phyloP scores from a whole-genome alignment of 2,113 vertebrate genomes.

The Seriola rivoliana region DNA sequence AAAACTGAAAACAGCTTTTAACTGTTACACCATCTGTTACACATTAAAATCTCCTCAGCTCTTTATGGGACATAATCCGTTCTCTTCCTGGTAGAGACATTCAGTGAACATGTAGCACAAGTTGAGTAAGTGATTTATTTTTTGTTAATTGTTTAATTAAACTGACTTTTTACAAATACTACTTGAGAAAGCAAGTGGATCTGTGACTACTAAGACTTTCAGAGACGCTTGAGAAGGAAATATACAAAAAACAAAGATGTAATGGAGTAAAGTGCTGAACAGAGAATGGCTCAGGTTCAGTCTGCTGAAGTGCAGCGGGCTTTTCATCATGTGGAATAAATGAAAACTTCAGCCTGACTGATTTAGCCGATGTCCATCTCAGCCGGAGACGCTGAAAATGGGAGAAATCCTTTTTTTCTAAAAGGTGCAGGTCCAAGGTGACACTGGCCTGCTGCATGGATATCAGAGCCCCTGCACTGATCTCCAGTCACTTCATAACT shows the following conservation, averaged over 20 bases:
- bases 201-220: background rate
- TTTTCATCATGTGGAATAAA: conserved; percentile 3
- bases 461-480: conserved; percentile 11
- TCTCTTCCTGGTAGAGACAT: no score
- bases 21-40: no score
- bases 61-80: no score
- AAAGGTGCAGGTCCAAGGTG: conserved; percentile 46
- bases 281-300: background rate
- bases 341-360: conserved; percentile 2
- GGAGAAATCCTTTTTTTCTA: background rate
- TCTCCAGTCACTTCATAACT: conserved; percentile 26
- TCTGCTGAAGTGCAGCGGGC: background rate
- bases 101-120: no score
- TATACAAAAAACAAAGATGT: background rate
- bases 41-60: no score
- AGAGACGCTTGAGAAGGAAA: background rate
- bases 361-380: background rate
- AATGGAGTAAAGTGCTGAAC: background rate
- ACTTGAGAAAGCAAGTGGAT: no score
- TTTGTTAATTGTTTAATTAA: no score
- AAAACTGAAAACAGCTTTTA: no score
- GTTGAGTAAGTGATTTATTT: no score
- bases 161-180: no score
- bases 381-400: background rate
- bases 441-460: background rate